These are phyloP conservation scores for Tipula confusa DNA, from an alignment of 2,888 invertebrate species.

Conservation along the genomic window DNA sequence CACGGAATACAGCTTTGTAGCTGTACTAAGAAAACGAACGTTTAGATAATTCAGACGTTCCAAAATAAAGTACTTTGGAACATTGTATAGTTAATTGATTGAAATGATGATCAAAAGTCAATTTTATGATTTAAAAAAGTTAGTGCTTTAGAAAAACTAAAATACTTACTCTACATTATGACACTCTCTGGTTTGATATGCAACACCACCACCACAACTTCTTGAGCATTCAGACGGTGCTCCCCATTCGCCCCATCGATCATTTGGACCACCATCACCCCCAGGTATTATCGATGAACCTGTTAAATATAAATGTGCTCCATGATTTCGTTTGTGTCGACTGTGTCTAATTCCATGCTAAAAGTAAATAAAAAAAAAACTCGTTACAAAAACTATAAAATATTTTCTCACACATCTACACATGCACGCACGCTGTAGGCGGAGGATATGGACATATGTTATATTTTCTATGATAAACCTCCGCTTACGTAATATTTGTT, in stretches of 20 bases:
- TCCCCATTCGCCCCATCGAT: slow-evolving; percentile 79
- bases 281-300: slow-evolving; percentile 67
- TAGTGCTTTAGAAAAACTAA: no score
- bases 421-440: neutral
- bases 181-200: slow-evolving; percentile 77
- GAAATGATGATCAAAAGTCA: no score
- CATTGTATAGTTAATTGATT: no score
- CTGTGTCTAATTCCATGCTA: slow-evolving; percentile 57
- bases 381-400: neutral
- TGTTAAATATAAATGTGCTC: slow-evolving; percentile 68
- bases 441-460: neutral
- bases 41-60: no score
- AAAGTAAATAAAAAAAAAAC: slow-evolving; percentile 43
- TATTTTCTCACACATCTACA: neutral
- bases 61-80: no score
- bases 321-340: slow-evolving; percentile 71
- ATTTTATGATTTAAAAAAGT: no score
- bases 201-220: slow-evolving; percentile 90
- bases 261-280: slow-evolving; percentile 60
- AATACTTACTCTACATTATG: slow-evolving; percentile 55
- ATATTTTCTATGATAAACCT: neutral
- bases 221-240: slow-evolving; percentile 79
- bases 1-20: no score
- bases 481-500: neutral
- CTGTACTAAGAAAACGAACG: no score